Base-by-base conservation (phyloP, 2,888 invertebrate genomes). In the Melanophora roralis region DNA sequence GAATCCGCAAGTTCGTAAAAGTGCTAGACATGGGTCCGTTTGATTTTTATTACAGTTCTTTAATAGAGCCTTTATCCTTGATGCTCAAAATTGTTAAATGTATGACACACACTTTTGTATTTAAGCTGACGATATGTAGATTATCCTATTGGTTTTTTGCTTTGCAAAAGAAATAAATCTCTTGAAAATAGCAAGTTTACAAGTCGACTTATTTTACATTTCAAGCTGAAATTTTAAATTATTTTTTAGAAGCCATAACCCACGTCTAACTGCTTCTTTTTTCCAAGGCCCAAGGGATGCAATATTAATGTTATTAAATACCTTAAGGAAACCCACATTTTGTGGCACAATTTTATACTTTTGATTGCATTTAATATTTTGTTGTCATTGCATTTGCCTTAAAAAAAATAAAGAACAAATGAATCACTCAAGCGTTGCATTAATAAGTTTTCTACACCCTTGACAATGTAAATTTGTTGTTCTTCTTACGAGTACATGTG, bases 401-500 rank as follows among this genome's bases (percentile, higher is more conserved):
- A 65, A 67, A 43, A 43, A 11, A 34, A 55, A 36, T 21, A 69
- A 59, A 72, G 76, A 80, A 76, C 80, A 68, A 72, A 80, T 68
- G 76, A 80, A 72, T 80, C 59, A 68, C 76, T 80, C 80, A 80
- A 59, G 77, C 80, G 68, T 80, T 68, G 43, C 67, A 45, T 59
- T 67, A 79, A 75, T 64, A 69, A 62, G 73, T 68, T 74, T 74
- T 62, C 71, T 71, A 68, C 75, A 68, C 69, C 69, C 78, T 64
- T 75, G 64, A 71, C 69, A 78, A 57, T 64, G 69, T 51, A 43
- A 43, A 34, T 32, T 19, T 43, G 38, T 45, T 45, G 7, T 11
- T 47, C 32, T 14, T 67, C 60, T 69, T n/a, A n/a, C n/a, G n/a
- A n/a, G n/a, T 64, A 55, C 73, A 45, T 64, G 62, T 76, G 69